Evolutionary conservation across 1,140 invertebrate species (phyloP), one percentile per base, ranked within the genome.

Genomic region (Drosophila repletoides): DNA sequence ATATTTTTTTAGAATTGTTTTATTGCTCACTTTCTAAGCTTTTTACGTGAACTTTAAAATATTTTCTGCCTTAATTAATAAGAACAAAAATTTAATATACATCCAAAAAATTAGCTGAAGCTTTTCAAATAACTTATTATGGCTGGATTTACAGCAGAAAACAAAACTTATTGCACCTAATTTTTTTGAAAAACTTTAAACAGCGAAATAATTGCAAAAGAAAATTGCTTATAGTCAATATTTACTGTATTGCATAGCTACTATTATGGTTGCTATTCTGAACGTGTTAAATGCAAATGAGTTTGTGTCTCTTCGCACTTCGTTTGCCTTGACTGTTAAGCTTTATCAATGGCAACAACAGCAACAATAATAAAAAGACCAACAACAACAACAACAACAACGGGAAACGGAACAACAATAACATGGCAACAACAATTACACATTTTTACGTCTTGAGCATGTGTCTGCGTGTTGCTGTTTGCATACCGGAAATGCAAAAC

Each of bases 401-500:
- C 46, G 12, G n/a, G n/a, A n/a, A n/a, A n/a, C n/a, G n/a, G n/a
- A n/a, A n/a, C n/a, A n/a, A 34, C 46, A 48, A 48, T 4, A 24
- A 22, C 17, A 34, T 45, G 12, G 40, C 49, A 56, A 64, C 77
- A 83, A 83, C 80, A 84, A 84, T 86, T 84, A 86, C 80, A 84
- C 75, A 75, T 84, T 86, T 76, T 86, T 86, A 61, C 53, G 43
- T 84, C 80, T 75, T 86, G 49, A 67, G 55, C 70, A 69, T 61
- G 79, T 77, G 60, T 64, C 74, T 36, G 49, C 43, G n/a, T 53
- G 28, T 22, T 48, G 70, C 19, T 76, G 72, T 69, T 72, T 86
- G 72, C 80, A 76, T 86, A 81, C 80, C 80, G 80, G 80, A 86
- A 86, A 86, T 86, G 80, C 80, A 80, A 87, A 86, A 76, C 76